Conservation (phyloP, 2,113 vertebrate species). For the Numenius arquata region DNA sequence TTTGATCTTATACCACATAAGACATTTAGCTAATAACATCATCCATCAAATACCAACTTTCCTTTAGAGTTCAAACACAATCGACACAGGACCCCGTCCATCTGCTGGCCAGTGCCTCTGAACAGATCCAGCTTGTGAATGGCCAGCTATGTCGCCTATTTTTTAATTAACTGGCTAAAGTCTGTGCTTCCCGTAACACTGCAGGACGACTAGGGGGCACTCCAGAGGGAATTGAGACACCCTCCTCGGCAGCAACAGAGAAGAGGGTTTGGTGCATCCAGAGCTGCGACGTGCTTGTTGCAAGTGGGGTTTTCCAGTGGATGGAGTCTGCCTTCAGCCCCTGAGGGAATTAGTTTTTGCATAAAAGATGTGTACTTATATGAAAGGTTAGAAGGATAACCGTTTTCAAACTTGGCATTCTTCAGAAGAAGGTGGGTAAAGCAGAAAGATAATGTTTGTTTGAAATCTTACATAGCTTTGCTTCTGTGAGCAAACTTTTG, state of each 20-base stretch:
- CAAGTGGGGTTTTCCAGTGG: background rate
- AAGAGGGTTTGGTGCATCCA: background rate
- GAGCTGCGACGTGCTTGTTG: background rate
- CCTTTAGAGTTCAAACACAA: slow-evolving; percentile 54
- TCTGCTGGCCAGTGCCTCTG: slow-evolving; percentile 52
- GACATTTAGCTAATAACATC: slow-evolving; percentile 68
- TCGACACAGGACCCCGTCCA: slow-evolving; percentile 34
- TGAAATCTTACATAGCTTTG: background rate
- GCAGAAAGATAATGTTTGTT: background rate
- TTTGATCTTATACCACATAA: slow-evolving; percentile 75
- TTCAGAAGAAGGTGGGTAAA: background rate
- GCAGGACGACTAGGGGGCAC: background rate
- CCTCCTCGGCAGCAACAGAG: accelerated
- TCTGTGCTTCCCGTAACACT: background rate
- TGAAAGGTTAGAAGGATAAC: background rate
- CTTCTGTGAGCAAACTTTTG: background rate
- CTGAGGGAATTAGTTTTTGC: background rate
- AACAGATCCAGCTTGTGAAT: slow-evolving; percentile 50
- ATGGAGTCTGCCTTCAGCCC: background rate
- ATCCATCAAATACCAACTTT: slow-evolving; percentile 65
- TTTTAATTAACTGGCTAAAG: slow-evolving; percentile 26
- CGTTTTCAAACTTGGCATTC: background rate
- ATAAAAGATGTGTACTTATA: background rate
- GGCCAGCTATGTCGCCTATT: slow-evolving; percentile 26
- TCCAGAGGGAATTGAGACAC: background rate